Base-by-base conservation (phyloP, 2,113 vertebrate genomes). In the Oostethus manadensis region DNA sequence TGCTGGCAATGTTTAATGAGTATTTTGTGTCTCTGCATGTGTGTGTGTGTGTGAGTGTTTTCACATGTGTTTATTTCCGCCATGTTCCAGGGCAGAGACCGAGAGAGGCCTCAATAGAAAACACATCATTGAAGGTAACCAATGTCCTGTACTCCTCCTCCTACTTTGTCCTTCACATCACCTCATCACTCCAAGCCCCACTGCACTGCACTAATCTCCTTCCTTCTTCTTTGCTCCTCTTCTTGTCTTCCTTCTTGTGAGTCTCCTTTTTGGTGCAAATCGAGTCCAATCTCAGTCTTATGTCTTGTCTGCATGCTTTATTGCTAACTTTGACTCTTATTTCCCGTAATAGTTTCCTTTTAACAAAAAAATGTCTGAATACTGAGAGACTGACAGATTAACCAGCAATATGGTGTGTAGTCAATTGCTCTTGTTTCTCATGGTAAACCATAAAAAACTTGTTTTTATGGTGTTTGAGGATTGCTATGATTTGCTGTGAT, bases 61-160 rank as follows among this genome's bases (percentile, higher is more conserved):
- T 51, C 23, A 76, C 57, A 51, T 66, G 45, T 66, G 5, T n/a
- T 67, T 59, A 20, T 68, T 50, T 65, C 48, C 22, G 44, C 62
- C 18, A 15, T 66, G 23, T 77, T 84, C 47, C 85, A 98, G 96
- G 75, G 96, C 96, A 17, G 95, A 98, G 84, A 98, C 96, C 0
- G 96, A 98, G 77, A 86, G 94, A 85, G 96, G 96, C 17, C 87
- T 98, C 44, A 98, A 95, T 29, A 91, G 96, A 63, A 99, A 98
- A 66, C 96, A 99, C 80, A 98, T 99, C 60, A 98, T 99, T 17
- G 95, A 99, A 95, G 96, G 95, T 99, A 88, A 77, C 68, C 62
- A 57, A 68, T 78, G 71, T 67, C 42, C 17, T 60, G 71, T 62
- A 56, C 55, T 68, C 49, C 45, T 18, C 58, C 55, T 68, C 49